Evolutionary conservation across 2,888 invertebrate species (phyloP).

Genomic region (Hesperia comma): DNA sequence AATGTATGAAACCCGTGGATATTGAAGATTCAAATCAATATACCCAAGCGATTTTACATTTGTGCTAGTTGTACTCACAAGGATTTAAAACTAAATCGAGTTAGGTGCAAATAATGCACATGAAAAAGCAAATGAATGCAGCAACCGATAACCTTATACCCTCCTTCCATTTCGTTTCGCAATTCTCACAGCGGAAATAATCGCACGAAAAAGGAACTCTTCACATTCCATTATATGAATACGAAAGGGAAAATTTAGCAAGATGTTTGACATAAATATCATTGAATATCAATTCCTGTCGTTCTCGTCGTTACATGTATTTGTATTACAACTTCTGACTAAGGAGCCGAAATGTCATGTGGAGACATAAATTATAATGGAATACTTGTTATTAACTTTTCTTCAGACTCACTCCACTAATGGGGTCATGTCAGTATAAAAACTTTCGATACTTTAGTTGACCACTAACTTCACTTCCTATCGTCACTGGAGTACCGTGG

Average conservation of each 20-base stretch:
- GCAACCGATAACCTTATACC: neutral
- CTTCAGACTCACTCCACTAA: no score
- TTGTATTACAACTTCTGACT: neutral
- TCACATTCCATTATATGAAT: neutral
- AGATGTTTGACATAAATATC: conserved; percentile 5
- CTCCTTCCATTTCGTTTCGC: neutral
- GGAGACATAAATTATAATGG: neutral
- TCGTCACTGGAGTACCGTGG: no score
- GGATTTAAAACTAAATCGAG: no score
- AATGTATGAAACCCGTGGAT: no score
- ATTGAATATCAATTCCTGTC: conserved; percentile 6
- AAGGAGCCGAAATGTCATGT: neutral
- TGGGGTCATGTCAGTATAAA: no score
- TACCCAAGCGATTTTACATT: no score
- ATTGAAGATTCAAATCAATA: no score
- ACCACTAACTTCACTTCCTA: no score
- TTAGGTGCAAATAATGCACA: no score
- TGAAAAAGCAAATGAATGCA: neutral
- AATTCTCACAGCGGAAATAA: neutral
- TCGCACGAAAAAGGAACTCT: neutral
- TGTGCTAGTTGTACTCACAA: no score
- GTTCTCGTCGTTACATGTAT: neutral
- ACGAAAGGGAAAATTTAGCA: neutral
- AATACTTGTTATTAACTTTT: no score
- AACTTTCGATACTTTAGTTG: no score